These are phyloP conservation scores for Camponotus pennsylvanicus DNA, from an alignment of 1,140 invertebrate genomes.

Conservation along the genomic window DNA sequence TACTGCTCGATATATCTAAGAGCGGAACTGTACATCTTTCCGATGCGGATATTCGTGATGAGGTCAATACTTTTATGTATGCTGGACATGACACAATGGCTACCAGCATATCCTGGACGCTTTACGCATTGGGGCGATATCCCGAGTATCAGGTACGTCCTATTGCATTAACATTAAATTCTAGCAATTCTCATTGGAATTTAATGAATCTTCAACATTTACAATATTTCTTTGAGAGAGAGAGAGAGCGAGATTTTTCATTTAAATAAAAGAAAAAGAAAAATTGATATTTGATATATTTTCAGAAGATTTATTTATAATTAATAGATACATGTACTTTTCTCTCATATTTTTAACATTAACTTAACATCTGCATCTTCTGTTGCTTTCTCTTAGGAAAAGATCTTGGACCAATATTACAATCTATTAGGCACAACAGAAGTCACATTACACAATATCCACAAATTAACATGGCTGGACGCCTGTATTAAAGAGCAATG, in stretches of 20 bases:
- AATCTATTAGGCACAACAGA: slow-evolving; percentile 81
- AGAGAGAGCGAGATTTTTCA: no score
- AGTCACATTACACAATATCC: slow-evolving; percentile 84
- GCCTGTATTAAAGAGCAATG: slow-evolving; percentile 85
- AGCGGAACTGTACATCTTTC: slow-evolving; percentile 82
- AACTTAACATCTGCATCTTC: neutral
- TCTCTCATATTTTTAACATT: neutral
- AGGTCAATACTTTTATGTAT: slow-evolving; percentile 90
- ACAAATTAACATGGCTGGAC: slow-evolving; percentile 86
- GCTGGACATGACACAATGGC: slow-evolving; percentile 89
- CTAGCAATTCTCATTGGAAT: no score
- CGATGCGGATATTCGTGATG: slow-evolving; percentile 87
- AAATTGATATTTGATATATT: no score
- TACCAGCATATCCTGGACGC: slow-evolving; percentile 86
- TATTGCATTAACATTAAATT: no score
- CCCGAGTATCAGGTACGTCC: slow-evolving; percentile 84
- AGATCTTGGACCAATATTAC: slow-evolving; percentile 86
- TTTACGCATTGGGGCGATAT: slow-evolving; percentile 86
- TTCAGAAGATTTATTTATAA: neutral
- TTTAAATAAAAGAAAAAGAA: no score
- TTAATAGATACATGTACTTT: neutral
- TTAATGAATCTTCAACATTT: no score
- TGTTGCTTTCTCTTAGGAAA: slow-evolving; percentile 81
- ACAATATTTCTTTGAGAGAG: no score
- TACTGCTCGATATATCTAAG: slow-evolving; percentile 84